Evolutionary conservation across 1,140 invertebrate species (phyloP).

Genomic region (Rhopalosiphum maidis): DNA sequence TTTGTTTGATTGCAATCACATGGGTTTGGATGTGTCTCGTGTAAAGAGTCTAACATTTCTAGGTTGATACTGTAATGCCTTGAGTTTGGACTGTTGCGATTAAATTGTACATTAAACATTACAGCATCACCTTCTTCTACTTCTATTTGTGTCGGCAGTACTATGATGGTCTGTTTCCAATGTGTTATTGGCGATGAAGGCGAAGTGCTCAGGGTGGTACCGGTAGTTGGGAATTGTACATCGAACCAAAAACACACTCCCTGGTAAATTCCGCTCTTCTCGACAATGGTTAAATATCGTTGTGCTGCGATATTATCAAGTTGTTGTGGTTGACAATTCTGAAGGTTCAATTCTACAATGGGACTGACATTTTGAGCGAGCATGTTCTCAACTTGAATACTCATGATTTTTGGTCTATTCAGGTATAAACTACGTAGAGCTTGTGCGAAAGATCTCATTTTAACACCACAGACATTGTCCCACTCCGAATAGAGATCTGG

Average conservation of each 20-base stretch:
- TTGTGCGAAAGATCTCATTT: slow-evolving; percentile 59
- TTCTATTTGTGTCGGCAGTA: slow-evolving; percentile 62
- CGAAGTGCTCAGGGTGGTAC: slow-evolving; percentile 74
- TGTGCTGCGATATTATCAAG: slow-evolving; percentile 61
- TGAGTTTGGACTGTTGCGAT: slow-evolving; percentile 64
- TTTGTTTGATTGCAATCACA: slow-evolving; percentile 79
- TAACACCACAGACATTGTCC: slow-evolving; percentile 65
- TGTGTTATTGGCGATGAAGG: slow-evolving; percentile 82
- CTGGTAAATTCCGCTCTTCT: slow-evolving; percentile 72
- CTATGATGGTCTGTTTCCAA: slow-evolving; percentile 95
- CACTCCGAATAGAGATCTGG: slow-evolving; percentile 71
- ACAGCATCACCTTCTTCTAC: slow-evolving; percentile 69
- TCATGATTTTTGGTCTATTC: slow-evolving; percentile 63
- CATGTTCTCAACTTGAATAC: slow-evolving; percentile 63
- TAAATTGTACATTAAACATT: slow-evolving; percentile 72
- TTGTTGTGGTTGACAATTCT: slow-evolving; percentile 61
- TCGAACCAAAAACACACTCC: slow-evolving; percentile 70
- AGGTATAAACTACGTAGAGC: slow-evolving; percentile 55
- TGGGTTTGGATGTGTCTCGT: slow-evolving; percentile 76
- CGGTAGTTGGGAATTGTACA: slow-evolving; percentile 62
- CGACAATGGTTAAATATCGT: slow-evolving; percentile 63
- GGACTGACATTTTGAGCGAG: slow-evolving; percentile 63
- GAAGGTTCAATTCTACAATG: slow-evolving; percentile 63
- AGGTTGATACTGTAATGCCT: slow-evolving; percentile 74
- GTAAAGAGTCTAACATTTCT: slow-evolving; percentile 73